Conservation (phyloP, 2,797 vertebrate genomes). For the Catostomus latipinnis region DNA sequence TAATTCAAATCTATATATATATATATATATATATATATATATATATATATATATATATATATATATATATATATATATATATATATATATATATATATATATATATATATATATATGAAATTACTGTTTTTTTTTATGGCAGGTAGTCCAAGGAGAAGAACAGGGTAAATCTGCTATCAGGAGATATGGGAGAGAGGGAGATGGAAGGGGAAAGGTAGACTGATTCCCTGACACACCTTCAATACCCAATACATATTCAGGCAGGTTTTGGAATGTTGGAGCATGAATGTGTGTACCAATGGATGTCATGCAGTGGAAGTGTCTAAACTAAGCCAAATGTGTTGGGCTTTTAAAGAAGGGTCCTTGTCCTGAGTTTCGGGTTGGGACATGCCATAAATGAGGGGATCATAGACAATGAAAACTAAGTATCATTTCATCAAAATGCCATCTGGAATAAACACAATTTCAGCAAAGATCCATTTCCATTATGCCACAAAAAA, state of each 20-base stretch:
- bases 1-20: constrained; percentile 5
- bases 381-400: constrained; percentile 58
- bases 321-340: not conserved
- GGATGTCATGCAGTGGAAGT: not conserved
- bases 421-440: constrained; percentile 62
- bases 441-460: constrained; percentile 72
- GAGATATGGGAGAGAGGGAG: constrained; percentile 48
- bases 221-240: not conserved
- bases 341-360: constrained; percentile 3
- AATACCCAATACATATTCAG: constrained; percentile 9
- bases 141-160: not conserved
- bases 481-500: constrained; percentile 67
- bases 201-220: constrained; percentile 23
- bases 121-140: not conserved
- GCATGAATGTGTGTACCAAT: not conserved
- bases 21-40: not conserved
- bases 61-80: too few species aligned
- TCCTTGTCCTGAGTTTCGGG: constrained; percentile 23
- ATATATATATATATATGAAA: not conserved
- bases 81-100: too few species aligned
- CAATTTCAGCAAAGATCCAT: constrained; percentile 64
- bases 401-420: constrained; percentile 42
- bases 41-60: too few species aligned
- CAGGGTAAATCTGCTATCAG: constrained; percentile 27
- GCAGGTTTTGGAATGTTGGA: constrained; percentile 3